Evolutionary conservation across 2,888 invertebrate genomes (phyloP), one percentile per base, ranked within the genome.

Genomic region (Andrena fulva): DNA sequence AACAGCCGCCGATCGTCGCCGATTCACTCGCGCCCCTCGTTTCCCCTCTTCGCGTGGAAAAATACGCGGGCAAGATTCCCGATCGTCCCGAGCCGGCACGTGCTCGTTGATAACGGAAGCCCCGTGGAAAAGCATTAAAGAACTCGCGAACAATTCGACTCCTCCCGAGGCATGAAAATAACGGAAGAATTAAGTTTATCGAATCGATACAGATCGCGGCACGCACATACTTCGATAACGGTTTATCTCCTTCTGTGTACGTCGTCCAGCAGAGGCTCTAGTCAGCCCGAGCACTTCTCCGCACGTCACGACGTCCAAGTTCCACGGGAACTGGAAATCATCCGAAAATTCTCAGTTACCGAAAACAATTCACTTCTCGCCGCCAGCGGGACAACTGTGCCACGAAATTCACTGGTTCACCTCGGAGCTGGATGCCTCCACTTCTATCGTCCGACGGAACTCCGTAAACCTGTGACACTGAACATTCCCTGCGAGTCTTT

Each of bases 191-290:
- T 76, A 80, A 63, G 50, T 82, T 82, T 82, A 82, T 82, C 82
- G 73, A 75, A 62, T 67, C 76, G 82, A 82, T 82, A 82, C 71
- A 82, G 71, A 82, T 82, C 82, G 76, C 80, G 63, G 76, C 76
- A 82, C 80, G 68, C 80, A 64, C 68, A 68, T 48, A 48, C 82
- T 56, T 71, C 71, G 82, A 82, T 82, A 80, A 80, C 80, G 63
- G 76, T 80, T 82, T 82, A 80, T 82, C 80, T 76, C 59, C 60
- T 31, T 50, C 64, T 50, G 67, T 72, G 42, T 66, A 70, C 67
- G 66, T 60, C 72, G 77, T 67, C 71, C 29, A n/a, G 12, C 56
- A 35, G 70, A 63, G 48, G 31, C 50, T 71, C 42, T 33, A 64
- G 29, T 31, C 66, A 48, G 27, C 35, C 7, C 54, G 31, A 69